Conservation (phyloP, 2,797 vertebrate species). For the Merluccius polli region DNA sequence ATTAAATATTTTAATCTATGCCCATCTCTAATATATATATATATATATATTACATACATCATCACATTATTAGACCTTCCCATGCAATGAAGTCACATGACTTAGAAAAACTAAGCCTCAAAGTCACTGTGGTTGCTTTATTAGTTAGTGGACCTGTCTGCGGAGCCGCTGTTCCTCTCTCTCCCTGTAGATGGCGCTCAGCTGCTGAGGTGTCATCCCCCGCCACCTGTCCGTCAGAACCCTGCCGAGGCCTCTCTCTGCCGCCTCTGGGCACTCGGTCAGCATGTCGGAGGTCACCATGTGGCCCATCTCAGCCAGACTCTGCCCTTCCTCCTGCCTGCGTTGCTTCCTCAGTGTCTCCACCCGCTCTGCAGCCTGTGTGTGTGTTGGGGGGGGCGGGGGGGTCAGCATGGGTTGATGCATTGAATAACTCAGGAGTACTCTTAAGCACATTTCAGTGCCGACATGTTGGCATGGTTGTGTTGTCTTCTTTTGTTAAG, state of each 20-base stretch:
- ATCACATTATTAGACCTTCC: neutral
- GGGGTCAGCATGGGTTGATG: neutral
- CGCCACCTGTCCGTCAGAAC: conserved; percentile 72
- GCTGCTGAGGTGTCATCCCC: conserved; percentile 71
- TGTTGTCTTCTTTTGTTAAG: no score
- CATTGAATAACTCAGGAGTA: no score
- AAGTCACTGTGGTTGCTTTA: neutral
- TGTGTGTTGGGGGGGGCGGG: neutral
- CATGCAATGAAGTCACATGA: neutral
- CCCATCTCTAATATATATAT: no score
- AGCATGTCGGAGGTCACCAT: conserved; percentile 72
- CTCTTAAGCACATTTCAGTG: no score
- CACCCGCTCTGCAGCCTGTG: conserved; percentile 61
- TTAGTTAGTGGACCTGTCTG: conserved; percentile 57
- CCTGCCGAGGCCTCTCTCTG: conserved; percentile 27
- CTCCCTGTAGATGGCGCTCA: conserved; percentile 58
- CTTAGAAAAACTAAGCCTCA: neutral
- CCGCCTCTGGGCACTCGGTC: conserved; percentile 68
- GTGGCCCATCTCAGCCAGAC: conserved; percentile 60
- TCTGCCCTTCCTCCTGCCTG: conserved; percentile 53
- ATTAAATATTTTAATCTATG: no score
- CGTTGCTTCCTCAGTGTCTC: conserved; percentile 52
- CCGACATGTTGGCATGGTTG: no score
- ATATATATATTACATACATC: neutral
- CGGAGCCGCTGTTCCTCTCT: conserved; percentile 59